Base-by-base conservation (phyloP, 2,113 vertebrate species). In the Centropus bengalensis region DNA sequence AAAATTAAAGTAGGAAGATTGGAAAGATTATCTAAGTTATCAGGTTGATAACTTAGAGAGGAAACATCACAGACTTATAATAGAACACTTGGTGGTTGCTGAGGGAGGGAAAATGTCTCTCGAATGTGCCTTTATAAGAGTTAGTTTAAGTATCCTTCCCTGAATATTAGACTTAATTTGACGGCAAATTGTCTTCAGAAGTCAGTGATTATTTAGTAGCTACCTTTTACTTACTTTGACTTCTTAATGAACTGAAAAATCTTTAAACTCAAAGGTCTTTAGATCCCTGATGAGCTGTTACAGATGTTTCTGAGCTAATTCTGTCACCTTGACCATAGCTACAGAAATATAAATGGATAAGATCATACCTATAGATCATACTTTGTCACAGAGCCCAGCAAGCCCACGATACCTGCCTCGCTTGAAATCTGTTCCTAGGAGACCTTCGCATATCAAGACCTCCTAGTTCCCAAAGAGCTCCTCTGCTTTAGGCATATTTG, bases 211-310 rank as follows among this genome's bases (percentile, higher is more conserved):
- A 94, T 55, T 81, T 81, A 67, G 56, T 32, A 68, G 82, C 92
- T 92, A 86, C 49, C 73, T 96, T 95, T 73, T 40, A 93, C 87
- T 76, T 76, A 19, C 91, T 96, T 73, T 49, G 80, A 63, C 90
- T 93, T 70, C 88, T 94, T 92, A 93, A 94, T 84, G 95, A 91
- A 94, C 56, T 88, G 69, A 91, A 66, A 92, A 94, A 81, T 64
- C 80, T 84, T 94, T 92, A 20, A 68, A 87, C 66, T n/a, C 63
- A 52, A 92, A 96, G 92, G 91, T 92, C 83, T 79, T 64, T 32
- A 40, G 60, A 44, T 93, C 92, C 88, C 91, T 6, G 21, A n/a
- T 91, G 95, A 93, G 88, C 80, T 8, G 9, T 91, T 91, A 21
- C 4, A 14, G 60, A 30, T 36, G 45, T 76, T 96, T 83, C 82